These are phyloP conservation scores for Diadema setosum DNA, from an alignment of 35 echinoderm and acorn worm species.

Conservation along the genomic window DNA sequence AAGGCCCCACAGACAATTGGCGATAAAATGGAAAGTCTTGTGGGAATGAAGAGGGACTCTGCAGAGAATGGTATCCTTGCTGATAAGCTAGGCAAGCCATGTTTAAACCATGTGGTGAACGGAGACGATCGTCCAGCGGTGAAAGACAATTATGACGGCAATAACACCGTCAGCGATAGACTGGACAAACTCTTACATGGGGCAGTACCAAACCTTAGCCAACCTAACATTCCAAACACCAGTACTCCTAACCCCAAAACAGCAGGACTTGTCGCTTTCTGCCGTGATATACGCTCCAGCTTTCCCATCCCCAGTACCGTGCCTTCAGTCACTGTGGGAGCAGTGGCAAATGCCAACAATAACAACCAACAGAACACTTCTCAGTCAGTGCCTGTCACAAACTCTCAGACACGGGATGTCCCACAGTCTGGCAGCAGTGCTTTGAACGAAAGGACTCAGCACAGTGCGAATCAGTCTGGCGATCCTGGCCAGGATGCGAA, in stretches of 20 bases:
- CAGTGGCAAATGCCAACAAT: constrained; percentile 6
- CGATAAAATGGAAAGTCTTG: constrained; percentile 15
- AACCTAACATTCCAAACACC: constrained; percentile 16
- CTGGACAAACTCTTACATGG: not conserved
- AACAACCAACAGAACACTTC: not conserved
- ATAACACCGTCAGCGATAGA: constrained; percentile 7
- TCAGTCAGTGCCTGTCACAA: constrained; percentile 1
- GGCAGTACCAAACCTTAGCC: constrained; percentile 7
- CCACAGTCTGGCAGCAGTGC: not conserved
- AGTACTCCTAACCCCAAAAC: constrained; percentile 10
- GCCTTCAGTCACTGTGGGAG: constrained; percentile 12
- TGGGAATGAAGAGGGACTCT: constrained; percentile 9
- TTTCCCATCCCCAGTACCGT: constrained; percentile 6
- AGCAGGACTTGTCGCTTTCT: not conserved
- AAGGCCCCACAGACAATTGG: constrained; percentile 12
- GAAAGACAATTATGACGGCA: not conserved
- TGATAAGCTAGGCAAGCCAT: not conserved
- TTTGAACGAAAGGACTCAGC: not conserved
- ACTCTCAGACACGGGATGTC: not conserved
- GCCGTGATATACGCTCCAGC: constrained; percentile 1
- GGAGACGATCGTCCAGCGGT: not conserved
- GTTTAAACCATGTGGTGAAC: constrained; percentile 10
- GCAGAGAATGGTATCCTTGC: constrained; percentile 1
- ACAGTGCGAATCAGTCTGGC: not conserved
- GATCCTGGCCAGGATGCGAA: not conserved